Evolutionary conservation across 1,140 invertebrate species (phyloP).

Genomic region (Phymorhynchus buccinoides): DNA sequence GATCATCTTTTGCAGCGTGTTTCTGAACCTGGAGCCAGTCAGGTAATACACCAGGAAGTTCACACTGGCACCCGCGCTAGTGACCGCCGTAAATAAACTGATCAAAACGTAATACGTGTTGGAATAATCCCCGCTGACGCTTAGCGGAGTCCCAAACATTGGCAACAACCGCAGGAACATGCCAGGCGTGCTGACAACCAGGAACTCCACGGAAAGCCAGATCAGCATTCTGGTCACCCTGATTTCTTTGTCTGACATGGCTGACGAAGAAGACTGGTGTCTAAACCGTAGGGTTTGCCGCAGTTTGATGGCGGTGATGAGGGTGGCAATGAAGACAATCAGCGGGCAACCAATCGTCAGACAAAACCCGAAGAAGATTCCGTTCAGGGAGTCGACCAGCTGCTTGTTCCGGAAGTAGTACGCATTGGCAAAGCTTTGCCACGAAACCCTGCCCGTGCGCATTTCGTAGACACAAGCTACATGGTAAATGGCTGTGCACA

Average conservation of each 20-base stretch:
- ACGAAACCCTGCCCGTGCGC: not conserved
- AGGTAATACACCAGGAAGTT: conserved; percentile 17
- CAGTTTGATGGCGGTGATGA: conserved; percentile 1
- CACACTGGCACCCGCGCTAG: not conserved
- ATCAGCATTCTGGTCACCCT: conserved; percentile 20
- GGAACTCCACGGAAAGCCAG: not conserved
- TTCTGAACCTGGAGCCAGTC: not conserved
- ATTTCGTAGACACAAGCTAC: not conserved
- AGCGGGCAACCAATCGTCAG: conserved; percentile 15
- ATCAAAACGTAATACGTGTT: not conserved
- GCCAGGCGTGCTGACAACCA: not conserved
- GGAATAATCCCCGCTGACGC: not conserved
- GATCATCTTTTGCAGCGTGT: not conserved
- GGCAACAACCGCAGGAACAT: not conserved
- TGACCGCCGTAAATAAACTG: no score
- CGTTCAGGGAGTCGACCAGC: not conserved
- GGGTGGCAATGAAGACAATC: not conserved
- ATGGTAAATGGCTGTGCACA: not conserved
- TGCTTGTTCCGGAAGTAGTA: not conserved
- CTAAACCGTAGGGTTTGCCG: not conserved
- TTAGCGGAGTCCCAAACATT: not conserved
- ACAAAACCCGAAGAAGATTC: conserved; percentile 11
- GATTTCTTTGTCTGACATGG: not conserved
- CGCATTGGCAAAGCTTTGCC: not conserved
- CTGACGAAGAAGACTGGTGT: not conserved